Conservation (phyloP, 2,888 invertebrate species). For the Piscicola geometra region DNA sequence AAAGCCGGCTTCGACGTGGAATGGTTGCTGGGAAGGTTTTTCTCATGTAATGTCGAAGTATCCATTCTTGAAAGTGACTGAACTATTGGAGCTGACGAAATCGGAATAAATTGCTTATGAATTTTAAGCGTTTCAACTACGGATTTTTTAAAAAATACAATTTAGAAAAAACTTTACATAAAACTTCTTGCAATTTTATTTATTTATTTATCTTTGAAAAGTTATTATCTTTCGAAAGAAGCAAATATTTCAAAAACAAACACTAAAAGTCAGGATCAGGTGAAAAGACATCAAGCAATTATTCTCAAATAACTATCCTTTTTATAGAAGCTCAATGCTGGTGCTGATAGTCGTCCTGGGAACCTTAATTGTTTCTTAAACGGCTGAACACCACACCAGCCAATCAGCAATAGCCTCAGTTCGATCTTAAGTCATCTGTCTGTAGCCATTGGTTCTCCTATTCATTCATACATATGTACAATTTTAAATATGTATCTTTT, state of each 20-base stretch:
- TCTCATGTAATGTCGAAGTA: too few relatives aligned
- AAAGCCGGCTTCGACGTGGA: too few relatives aligned
- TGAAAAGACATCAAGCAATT: too few relatives aligned
- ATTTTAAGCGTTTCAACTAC: neutral
- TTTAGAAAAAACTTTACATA: neutral
- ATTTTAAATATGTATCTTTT: too few relatives aligned
- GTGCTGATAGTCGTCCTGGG: neutral
- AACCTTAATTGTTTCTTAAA: neutral
- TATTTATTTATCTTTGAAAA: neutral
- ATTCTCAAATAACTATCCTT: too few relatives aligned
- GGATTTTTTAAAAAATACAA: neutral
- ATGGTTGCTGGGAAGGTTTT: too few relatives aligned
- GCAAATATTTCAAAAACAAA: too few relatives aligned
- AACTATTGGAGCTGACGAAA: too few relatives aligned
- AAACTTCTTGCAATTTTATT: neutral
- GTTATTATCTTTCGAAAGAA: too few relatives aligned
- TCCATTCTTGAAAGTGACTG: too few relatives aligned
- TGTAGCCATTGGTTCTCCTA: neutral
- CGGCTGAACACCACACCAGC: neutral
- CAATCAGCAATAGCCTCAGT: neutral
- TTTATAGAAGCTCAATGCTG: neutral
- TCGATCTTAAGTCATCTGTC: neutral
- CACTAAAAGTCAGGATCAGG: too few relatives aligned
- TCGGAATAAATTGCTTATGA: neutral
- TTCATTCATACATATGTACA: too few relatives aligned